phyloP scores from a whole-genome alignment of 2,888 invertebrate species.

The Caradrina clavipalpis region DNA sequence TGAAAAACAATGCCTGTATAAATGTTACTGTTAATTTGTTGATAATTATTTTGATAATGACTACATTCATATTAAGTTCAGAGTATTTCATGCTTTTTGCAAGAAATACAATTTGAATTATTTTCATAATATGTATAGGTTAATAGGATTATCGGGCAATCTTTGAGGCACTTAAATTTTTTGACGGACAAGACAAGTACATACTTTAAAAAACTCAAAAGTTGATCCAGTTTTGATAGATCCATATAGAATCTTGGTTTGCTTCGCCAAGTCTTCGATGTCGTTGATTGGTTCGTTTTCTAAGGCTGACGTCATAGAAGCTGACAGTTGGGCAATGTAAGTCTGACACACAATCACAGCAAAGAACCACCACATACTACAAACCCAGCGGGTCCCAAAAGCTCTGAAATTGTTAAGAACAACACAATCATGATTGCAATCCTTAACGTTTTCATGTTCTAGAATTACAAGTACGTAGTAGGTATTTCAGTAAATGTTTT shows the following conservation, averaged over 20 bases:
- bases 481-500: background rate
- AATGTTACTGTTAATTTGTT: background rate
- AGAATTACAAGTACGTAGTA: too few species aligned
- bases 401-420: slow-evolving; percentile 91
- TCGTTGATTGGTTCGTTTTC: slow-evolving; percentile 96
- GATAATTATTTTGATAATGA: background rate
- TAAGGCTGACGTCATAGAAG: slow-evolving; percentile 96
- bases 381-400: slow-evolving; percentile 96
- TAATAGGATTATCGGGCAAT: background rate
- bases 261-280: slow-evolving; percentile 97
- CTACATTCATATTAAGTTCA: too few species aligned
- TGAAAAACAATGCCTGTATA: slow-evolving; percentile 63
- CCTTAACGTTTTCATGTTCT: too few species aligned
- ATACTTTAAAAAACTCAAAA: slow-evolving; percentile 94
- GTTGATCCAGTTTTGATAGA: slow-evolving; percentile 96
- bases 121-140: too few species aligned
- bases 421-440: background rate
- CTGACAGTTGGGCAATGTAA: slow-evolving; percentile 98
- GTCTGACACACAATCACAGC: slow-evolving; percentile 97
- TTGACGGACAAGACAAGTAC: too few species aligned
- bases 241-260: slow-evolving; percentile 98
- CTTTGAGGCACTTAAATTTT: background rate
- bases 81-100: background rate
- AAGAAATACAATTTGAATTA: too few species aligned
- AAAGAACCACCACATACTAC: slow-evolving; percentile 98